phyloP scores from a whole-genome alignment of 1,140 invertebrate genomes.

The Apis florea region DNA sequence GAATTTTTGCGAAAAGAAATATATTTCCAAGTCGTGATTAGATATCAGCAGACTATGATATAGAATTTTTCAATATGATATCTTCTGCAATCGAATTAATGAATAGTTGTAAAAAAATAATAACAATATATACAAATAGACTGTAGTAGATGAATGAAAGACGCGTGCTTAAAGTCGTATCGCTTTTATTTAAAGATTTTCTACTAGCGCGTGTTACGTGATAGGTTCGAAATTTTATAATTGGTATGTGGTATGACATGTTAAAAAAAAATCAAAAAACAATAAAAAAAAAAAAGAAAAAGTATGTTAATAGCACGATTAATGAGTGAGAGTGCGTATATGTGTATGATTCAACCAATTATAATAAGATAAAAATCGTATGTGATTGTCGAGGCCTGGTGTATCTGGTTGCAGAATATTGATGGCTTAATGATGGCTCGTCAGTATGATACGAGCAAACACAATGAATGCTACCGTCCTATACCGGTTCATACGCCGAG shows the following conservation, averaged over 20 bases:
- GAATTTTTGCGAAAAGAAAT: constrained; percentile 15
- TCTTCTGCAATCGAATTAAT: not conserved
- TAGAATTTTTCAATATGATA: not conserved
- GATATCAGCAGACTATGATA: not conserved
- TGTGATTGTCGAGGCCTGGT: constrained; percentile 79
- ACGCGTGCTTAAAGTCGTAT: not conserved
- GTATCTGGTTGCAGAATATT: constrained; percentile 81
- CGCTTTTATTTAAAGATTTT: not conserved
- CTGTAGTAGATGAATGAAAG: constrained; percentile 34
- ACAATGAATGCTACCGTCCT: constrained; percentile 78
- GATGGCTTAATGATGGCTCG: constrained; percentile 81
- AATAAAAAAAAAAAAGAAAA: not conserved
- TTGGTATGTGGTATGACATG: constrained; percentile 50
- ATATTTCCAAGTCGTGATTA: not conserved
- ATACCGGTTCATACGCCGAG: constrained; percentile 78
- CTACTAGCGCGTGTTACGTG: constrained; percentile 32
- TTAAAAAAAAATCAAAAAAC: not conserved
- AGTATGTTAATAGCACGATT: constrained; percentile 24
- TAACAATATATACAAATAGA: not conserved
- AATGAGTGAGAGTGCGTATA: constrained; percentile 54
- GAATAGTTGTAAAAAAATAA: not conserved
- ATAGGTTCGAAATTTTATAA: constrained; percentile 20
- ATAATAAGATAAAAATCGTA: constrained; percentile 65
- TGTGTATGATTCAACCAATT: constrained; percentile 53
- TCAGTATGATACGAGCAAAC: constrained; percentile 79